A percentile compares a stretch with the other conserved stretches of the same genome.
phyloP scores from a whole-genome alignment of 2,888 invertebrate species.

The Leptinotarsa rubiginosa region DNA sequence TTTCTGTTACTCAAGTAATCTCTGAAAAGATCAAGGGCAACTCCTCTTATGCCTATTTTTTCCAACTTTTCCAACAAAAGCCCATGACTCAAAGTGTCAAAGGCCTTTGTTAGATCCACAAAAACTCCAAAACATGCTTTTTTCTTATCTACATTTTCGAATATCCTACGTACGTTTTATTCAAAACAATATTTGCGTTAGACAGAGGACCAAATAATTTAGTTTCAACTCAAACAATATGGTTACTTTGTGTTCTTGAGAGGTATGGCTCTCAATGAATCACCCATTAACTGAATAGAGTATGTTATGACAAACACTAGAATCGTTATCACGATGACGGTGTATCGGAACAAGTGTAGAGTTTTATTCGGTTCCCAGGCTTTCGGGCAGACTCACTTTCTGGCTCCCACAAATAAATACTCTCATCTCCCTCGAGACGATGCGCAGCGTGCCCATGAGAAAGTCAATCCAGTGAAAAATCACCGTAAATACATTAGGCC shows the following conservation, averaged over 20 bases:
- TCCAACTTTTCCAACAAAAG: too few relatives aligned
- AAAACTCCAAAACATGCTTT: too few relatives aligned
- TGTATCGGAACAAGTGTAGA: conserved; percentile 21
- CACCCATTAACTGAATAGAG: not conserved
- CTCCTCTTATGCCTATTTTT: too few relatives aligned
- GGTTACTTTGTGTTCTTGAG: not conserved
- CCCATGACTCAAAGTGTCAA: too few relatives aligned
- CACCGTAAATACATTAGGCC: not conserved
- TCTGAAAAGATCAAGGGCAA: too few relatives aligned
- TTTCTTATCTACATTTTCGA: too few relatives aligned
- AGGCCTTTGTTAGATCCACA: too few relatives aligned
- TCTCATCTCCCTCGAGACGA: conserved; percentile 6
- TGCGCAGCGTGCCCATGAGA: not conserved
- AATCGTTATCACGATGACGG: conserved; percentile 6
- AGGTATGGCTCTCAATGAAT: not conserved
- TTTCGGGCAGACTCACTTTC: conserved; percentile 11
- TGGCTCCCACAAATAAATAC: conserved; percentile 8
- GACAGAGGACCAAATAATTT: too few relatives aligned
- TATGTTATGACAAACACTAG: not conserved
- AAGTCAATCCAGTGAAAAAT: not conserved
- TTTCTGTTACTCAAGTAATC: too few relatives aligned
- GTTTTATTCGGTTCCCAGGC: conserved; percentile 13
- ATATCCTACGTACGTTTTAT: too few relatives aligned
- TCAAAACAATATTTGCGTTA: too few relatives aligned
- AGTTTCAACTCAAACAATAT: too few relatives aligned